Base-by-base conservation (phyloP, 2,888 invertebrate species). In the Lydus trimaculatus region DNA sequence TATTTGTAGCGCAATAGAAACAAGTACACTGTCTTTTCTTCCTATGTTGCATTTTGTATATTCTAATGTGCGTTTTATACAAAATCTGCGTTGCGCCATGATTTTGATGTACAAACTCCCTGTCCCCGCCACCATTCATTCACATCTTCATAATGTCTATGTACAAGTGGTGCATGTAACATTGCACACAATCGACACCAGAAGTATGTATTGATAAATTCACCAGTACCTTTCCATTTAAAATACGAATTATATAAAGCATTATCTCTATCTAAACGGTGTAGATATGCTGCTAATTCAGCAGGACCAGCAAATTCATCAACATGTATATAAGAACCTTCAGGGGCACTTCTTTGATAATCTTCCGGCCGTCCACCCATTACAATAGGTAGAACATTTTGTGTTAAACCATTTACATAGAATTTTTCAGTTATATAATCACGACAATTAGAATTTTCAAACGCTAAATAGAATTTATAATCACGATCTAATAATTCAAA, bases 391-490 rank as follows among this genome's bases (percentile, higher is more conserved):
- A 98, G 85, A 58, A 97, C 92, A 84, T 95, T 93, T 78, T 93
- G 91, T 67, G 92, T 91, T 67, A 98, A 87, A 67, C 97, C 97
- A 82, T 98, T 98, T 64, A 97, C 95, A 85, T 96, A 98, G 86
- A 98, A 96, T 84, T 98, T 98, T 84, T 98, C 98, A 0, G 98
- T 97, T 76, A 98, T 94, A 83, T 98, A 98, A 85, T 98, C 97
- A 67, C 91, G 90, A 85, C 98, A 98, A 82, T 98, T 98, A 33
- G 97, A 97, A 85, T 98, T 98, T 85, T 98, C 98, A 83, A 98
- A 98, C 0, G 98, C 95, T 76, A 98, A 89, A 84, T 98, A 98
- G 87, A 98, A 98, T 85, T 98, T 98, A 87, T 98, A 98, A 75
- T 97, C 95, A 71, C 89, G 92, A 82, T 96, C 94, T 66, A 98